phyloP scores from a whole-genome alignment of 2,797 vertebrate genomes.

The Clamator glandarius region DNA sequence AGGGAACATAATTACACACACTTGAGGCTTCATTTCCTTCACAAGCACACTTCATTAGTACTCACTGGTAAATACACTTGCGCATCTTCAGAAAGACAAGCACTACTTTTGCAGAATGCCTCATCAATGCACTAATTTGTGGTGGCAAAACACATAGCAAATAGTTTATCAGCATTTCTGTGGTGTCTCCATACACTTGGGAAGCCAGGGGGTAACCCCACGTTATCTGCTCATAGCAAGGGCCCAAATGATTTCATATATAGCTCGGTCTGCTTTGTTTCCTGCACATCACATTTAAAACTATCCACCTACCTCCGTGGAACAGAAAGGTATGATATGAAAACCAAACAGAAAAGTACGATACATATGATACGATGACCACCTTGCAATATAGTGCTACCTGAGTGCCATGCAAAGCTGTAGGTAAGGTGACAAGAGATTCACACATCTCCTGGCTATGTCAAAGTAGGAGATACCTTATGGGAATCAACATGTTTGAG shows the following conservation, averaged over 20 bases:
- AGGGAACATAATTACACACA: conserved; percentile 38
- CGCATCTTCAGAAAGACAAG: conserved; percentile 50
- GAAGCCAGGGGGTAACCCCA: not conserved
- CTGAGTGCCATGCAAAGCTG: not conserved
- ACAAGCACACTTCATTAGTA: conserved; percentile 45
- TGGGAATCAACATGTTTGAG: not conserved
- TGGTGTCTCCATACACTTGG: not conserved
- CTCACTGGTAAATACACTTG: conserved; percentile 43
- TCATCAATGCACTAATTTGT: conserved; percentile 22
- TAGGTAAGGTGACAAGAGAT: not conserved
- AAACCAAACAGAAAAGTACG: not conserved
- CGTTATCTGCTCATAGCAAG: not conserved
- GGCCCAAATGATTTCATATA: not conserved
- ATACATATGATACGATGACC: rapidly evolving
- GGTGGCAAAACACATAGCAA: conserved; percentile 9
- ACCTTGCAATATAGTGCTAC: not conserved
- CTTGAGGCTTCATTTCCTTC: conserved; percentile 54
- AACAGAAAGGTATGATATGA: not conserved
- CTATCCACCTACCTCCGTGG: not conserved
- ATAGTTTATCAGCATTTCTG: not conserved
- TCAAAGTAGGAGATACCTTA: not conserved
- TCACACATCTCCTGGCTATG: not conserved
- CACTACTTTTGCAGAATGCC: conserved; percentile 23
- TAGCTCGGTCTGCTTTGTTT: not conserved
- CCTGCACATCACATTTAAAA: not conserved